Percentiles rank a stretch among this genome's conserved stretches.
Conservation (phyloP, 1,140 invertebrate genomes). For the Temnothorax curvispinosus region DNA sequence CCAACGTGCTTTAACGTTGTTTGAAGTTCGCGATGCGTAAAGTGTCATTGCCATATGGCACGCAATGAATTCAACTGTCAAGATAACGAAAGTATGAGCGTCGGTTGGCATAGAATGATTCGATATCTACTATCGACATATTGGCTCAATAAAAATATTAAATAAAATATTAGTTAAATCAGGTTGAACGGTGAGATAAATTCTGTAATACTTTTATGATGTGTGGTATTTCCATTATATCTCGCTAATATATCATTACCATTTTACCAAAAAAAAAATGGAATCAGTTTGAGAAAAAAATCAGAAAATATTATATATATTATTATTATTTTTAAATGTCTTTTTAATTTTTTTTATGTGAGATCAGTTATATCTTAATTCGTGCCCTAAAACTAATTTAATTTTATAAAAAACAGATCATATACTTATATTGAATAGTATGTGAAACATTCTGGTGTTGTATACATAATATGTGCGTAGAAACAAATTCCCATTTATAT, state of each 20-base stretch:
- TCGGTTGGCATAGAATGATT: background rate
- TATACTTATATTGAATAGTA: no score
- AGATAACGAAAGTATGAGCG: slow-evolving; percentile 36
- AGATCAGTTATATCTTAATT: no score
- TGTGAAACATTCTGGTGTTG: no score
- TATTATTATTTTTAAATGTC: no score
- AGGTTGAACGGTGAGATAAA: background rate
- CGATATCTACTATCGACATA: background rate
- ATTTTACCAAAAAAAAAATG: background rate
- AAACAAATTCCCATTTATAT: no score
- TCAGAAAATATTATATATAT: no score
- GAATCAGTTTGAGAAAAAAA: no score
- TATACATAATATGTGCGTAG: no score
- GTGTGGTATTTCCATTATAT: background rate
- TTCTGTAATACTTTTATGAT: background rate
- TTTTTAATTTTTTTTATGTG: no score
- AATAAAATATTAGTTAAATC: background rate
- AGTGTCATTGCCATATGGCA: slow-evolving; percentile 38
- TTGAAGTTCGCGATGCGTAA: slow-evolving; percentile 17
- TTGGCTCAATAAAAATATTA: slow-evolving; percentile 12
- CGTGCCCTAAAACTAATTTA: no score
- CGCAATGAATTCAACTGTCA: slow-evolving; percentile 26
- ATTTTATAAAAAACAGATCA: no score
- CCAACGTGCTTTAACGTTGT: background rate
- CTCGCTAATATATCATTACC: background rate